Evolutionary conservation across 1,140 invertebrate species (phyloP), one percentile per base, ranked within the genome.

Genomic region (Drosophila nannoptera): DNA sequence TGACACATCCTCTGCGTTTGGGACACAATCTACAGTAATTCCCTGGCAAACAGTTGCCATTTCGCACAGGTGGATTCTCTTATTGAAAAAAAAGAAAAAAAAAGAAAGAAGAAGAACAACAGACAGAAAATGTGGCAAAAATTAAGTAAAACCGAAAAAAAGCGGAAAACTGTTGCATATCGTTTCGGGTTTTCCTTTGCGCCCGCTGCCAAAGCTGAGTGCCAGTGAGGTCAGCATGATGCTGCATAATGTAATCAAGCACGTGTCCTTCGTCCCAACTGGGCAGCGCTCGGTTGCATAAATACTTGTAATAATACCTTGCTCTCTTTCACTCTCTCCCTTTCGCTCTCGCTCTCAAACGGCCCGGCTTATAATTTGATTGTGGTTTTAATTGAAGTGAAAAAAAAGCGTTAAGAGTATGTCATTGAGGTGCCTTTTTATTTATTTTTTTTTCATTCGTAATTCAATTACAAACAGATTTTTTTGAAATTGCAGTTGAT

Each of bases 211-310:
- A 38, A 55, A 64, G 52, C 45, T 48, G 32, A 64, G 61, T 55
- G 52, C 52, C 29, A 16, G 52, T 54, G 52, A 55, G 61, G 52
- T 59, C 63, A 66, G 63, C 63, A 58, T 49, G 48, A 56, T 65
- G 45, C 35, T 35, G 36, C 55, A 58, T 58, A 65, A 65, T 65
- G 61, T 64, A 31, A 55, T 48, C 35, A 52, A 52, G 40, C 8
- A 14, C 52, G 60, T 62, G 60, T 16, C 49, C 54, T 40, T 59
- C 45, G 35, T 4, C 33, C 5, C 16, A 31, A 31, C 35, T 32
- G 33, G n/a, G 33, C 35, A 40, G 12, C 62, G 62, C 40, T 58
- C 45, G 49, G 54, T 55, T 65, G 45, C 46, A 49, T 64, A 64
- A 64, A 64, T 48, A 55, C 32, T 49, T n/a, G 46, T 12, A 32